Evolutionary conservation across 1,140 invertebrate species (phyloP).

Genomic region (Apolygus lucorum): DNA sequence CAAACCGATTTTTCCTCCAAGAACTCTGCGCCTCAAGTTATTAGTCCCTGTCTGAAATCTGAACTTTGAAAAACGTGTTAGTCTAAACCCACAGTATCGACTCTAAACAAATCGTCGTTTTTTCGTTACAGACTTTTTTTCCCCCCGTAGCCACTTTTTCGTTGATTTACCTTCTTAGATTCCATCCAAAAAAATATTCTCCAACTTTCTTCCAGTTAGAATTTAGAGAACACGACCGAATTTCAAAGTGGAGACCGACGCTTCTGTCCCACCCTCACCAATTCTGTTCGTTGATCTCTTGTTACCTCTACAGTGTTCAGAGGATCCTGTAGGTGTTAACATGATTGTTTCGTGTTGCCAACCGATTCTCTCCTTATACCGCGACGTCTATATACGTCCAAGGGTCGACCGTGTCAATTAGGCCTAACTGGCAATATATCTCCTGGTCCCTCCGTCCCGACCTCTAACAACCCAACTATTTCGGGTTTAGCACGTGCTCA

Average conservation of each 20-base stretch:
- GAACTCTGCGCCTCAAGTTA: too few relatives aligned
- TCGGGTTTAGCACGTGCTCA: constrained; percentile 9
- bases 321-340: constrained; percentile 20
- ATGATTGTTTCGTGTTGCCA: constrained; percentile 15
- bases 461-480: constrained; percentile 13
- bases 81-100: too few relatives aligned
- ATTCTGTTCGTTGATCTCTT: background rate
- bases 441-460: background rate
- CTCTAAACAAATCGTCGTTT: too few relatives aligned
- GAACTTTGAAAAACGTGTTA: too few relatives aligned
- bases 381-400: constrained; percentile 4
- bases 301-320: background rate
- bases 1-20: too few relatives aligned
- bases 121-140: too few relatives aligned
- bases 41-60: too few relatives aligned
- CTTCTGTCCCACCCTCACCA: background rate
- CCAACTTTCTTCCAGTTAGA: too few relatives aligned
- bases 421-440: constrained; percentile 22
- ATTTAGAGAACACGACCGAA: background rate
- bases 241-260: background rate
- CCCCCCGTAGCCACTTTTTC: too few relatives aligned
- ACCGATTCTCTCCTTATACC: background rate
- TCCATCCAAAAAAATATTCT: too few relatives aligned
- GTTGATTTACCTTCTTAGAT: too few relatives aligned
- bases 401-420: constrained; percentile 21